Conservation (phyloP, 2,797 vertebrate species). For the Acropternis orthonyx region DNA sequence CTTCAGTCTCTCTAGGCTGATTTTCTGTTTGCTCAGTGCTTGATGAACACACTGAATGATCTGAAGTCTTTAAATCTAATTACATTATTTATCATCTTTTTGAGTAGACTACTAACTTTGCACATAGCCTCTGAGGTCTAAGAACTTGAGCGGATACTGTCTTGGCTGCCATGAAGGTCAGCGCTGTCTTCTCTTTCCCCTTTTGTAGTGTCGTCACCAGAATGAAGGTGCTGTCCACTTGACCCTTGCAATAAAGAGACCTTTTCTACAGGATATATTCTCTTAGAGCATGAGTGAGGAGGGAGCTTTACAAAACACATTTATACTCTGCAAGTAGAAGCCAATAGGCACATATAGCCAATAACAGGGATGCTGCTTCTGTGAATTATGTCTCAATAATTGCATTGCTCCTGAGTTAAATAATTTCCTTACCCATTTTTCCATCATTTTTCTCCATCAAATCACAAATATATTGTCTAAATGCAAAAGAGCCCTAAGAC, state of each 20-base stretch:
- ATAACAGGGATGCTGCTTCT: neutral
- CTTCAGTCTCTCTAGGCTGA: neutral
- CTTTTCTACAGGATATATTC: neutral
- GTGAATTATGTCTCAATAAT: neutral
- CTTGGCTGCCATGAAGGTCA: neutral
- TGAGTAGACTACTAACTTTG: neutral
- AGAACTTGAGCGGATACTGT: neutral
- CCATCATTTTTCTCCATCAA: neutral
- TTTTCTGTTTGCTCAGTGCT: neutral
- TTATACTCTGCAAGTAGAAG: neutral
- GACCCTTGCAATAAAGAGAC: neutral
- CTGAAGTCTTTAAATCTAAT: neutral
- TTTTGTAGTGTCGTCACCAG: neutral
- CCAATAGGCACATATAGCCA: neutral
- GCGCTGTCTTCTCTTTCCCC: neutral
- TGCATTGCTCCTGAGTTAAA: neutral
- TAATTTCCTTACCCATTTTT: neutral
- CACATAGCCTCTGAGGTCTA: neutral
- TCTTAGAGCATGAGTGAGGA: neutral
- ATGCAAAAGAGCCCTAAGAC: slow-evolving; percentile 5
- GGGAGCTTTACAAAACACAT: neutral
- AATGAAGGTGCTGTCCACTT: neutral
- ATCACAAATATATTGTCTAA: neutral
- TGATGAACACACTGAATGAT: neutral
- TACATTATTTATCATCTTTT: neutral